These are phyloP conservation scores for Cyprinodon tularosa DNA, from an alignment of 2,113 vertebrate species.

Conservation along the genomic window DNA sequence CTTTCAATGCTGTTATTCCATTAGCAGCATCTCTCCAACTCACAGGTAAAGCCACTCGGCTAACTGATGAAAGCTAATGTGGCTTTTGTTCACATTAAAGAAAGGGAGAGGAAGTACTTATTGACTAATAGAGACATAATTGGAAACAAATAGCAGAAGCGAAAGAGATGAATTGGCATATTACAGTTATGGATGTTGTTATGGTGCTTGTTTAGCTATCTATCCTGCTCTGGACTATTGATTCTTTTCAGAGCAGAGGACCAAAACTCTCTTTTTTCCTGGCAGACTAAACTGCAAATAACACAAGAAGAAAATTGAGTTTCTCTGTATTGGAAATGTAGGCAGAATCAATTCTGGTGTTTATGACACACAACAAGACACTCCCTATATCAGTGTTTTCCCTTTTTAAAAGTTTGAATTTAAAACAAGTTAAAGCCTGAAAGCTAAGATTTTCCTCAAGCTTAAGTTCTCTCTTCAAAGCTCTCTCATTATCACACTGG, in stretches of 20 bases:
- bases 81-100: conserved; percentile 46
- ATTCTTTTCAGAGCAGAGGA: conserved; percentile 33
- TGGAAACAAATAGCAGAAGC: conserved; percentile 22
- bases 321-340: neutral
- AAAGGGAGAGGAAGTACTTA: conserved; percentile 16
- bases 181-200: conserved; percentile 31
- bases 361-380: conserved; percentile 1
- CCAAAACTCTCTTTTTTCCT: neutral
- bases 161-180: conserved; percentile 38
- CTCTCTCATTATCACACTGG: conserved; percentile 7
- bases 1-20: conserved; percentile 48
- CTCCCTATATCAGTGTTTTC: neutral
- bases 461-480: conserved; percentile 22
- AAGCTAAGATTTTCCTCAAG: conserved; percentile 10
- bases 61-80: conserved; percentile 55
- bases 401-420: conserved; percentile 24
- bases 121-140: conserved; percentile 31
- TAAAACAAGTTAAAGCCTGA: conserved; percentile 19
- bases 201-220: conserved; percentile 1
- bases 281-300: neutral
- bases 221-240: conserved; percentile 19
- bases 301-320: conserved; percentile 2
- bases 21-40: conserved; percentile 39
- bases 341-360: conserved; percentile 12
- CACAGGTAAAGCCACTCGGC: conserved; percentile 25